A percentile compares a stretch with the other conserved stretches of the same genome.
phyloP scores from a whole-genome alignment of 2,797 vertebrate genomes.

The Peromyscus eremicus region DNA sequence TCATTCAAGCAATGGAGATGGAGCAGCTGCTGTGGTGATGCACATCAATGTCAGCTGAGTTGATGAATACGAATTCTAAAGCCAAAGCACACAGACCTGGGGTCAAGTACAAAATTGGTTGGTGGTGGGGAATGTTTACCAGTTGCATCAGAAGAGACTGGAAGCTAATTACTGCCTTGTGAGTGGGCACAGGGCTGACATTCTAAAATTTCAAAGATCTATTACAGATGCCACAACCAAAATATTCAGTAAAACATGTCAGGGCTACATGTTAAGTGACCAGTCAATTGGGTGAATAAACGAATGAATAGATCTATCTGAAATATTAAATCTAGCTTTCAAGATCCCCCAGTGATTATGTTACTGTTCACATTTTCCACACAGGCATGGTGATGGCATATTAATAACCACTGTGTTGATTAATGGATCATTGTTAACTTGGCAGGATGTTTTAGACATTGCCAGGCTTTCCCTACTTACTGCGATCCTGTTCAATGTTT shows the following conservation, averaged over 20 bases:
- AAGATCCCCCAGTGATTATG: constrained; percentile 69
- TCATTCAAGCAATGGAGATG: constrained; percentile 56
- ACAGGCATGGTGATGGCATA: constrained; percentile 19
- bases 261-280: constrained; percentile 53
- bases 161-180: constrained; percentile 48
- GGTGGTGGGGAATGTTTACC: not conserved
- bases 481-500: not conserved
- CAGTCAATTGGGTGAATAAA: constrained; percentile 46
- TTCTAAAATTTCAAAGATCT: constrained; percentile 57
- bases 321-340: constrained; percentile 68
- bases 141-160: constrained; percentile 49
- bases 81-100: constrained; percentile 32
- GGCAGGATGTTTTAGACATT: constrained; percentile 5
- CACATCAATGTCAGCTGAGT: not conserved
- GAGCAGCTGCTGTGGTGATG: not conserved
- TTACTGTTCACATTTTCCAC: constrained; percentile 32
- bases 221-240: constrained; percentile 36
- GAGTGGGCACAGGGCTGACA: constrained; percentile 41
- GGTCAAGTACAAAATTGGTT: constrained; percentile 27
- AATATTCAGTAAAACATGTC: constrained; percentile 62
- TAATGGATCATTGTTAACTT: constrained; percentile 65
- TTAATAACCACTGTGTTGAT: constrained; percentile 68
- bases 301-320: constrained; percentile 56
- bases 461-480: not conserved
- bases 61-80: constrained; percentile 11